Conservation (phyloP, 2,888 invertebrate genomes). For the Orgyia antiqua region DNA sequence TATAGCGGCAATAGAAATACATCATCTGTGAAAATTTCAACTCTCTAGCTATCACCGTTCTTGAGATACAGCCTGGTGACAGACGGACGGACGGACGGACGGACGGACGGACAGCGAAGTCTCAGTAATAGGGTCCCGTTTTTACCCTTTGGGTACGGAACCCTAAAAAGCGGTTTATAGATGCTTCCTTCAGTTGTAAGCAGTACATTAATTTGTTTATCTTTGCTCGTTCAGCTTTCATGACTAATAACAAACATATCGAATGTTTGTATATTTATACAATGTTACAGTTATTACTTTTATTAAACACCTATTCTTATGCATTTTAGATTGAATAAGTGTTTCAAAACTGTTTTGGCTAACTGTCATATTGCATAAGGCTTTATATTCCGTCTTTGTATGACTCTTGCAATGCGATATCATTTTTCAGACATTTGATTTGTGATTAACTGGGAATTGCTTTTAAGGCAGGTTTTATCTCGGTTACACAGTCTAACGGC, state of each 20-base stretch:
- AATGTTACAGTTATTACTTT: constrained; percentile 10
- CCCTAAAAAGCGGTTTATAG: constrained; percentile 18
- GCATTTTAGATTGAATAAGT: constrained; percentile 1
- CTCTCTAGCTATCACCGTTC: too few species aligned
- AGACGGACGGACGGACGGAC: too few species aligned
- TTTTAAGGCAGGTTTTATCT: constrained; percentile 10
- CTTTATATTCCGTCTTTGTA: neutral
- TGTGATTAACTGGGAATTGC: constrained; percentile 12
- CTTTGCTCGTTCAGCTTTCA: constrained; percentile 12
- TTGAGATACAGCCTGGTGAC: too few species aligned
- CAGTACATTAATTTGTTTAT: constrained; percentile 18
- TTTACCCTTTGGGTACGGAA: too few species aligned
- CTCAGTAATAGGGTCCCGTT: too few species aligned
- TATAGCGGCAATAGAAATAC: too few species aligned
- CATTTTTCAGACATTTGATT: constrained; percentile 13
- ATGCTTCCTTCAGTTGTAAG: constrained; percentile 19
- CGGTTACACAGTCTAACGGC: constrained; percentile 4
- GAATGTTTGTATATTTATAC: constrained; percentile 18
- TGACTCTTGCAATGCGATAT: constrained; percentile 12
- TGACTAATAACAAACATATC: constrained; percentile 20
- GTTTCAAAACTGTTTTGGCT: constrained; percentile 16
- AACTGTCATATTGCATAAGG: constrained; percentile 24
- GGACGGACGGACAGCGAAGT: too few species aligned
- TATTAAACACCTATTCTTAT: constrained; percentile 7
- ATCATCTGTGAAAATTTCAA: too few species aligned